Conservation (phyloP, 1,140 invertebrate species). For the Bombus balteatus region DNA sequence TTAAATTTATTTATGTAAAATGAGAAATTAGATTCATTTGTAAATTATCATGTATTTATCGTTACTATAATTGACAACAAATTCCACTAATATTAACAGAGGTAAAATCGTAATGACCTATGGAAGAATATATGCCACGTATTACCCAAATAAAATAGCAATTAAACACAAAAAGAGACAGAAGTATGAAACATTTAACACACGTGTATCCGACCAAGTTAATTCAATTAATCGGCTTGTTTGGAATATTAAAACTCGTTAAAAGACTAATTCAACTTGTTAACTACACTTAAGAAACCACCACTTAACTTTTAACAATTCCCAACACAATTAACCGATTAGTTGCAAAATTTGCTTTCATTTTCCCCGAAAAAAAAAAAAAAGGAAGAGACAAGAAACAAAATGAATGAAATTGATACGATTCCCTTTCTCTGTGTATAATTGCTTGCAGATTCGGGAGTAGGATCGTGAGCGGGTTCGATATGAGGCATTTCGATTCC, state of each 20-base stretch:
- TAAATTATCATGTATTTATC: no score
- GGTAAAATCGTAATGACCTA: background rate
- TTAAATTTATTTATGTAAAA: no score
- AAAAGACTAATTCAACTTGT: background rate
- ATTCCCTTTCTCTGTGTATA: background rate
- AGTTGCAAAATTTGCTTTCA: background rate
- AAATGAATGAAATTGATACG: background rate
- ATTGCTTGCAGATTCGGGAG: no score
- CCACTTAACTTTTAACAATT: background rate
- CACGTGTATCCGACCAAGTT: background rate
- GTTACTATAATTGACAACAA: background rate
- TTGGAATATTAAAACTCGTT: background rate
- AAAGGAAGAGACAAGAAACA: background rate
- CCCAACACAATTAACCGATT: background rate
- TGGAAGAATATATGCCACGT: background rate
- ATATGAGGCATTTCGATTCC: background rate
- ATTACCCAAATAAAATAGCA: background rate
- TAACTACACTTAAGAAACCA: background rate
- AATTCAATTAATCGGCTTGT: background rate
- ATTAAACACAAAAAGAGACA: background rate
- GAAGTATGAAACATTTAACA: background rate
- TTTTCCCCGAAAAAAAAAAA: background rate
- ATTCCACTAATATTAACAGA: background rate
- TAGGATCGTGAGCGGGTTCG: background rate
- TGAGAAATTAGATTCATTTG: no score